Percentiles rank a stretch among this genome's conserved stretches.
Conservation (phyloP, 2,113 vertebrate genomes). For the Apistogramma diplotaenia region DNA sequence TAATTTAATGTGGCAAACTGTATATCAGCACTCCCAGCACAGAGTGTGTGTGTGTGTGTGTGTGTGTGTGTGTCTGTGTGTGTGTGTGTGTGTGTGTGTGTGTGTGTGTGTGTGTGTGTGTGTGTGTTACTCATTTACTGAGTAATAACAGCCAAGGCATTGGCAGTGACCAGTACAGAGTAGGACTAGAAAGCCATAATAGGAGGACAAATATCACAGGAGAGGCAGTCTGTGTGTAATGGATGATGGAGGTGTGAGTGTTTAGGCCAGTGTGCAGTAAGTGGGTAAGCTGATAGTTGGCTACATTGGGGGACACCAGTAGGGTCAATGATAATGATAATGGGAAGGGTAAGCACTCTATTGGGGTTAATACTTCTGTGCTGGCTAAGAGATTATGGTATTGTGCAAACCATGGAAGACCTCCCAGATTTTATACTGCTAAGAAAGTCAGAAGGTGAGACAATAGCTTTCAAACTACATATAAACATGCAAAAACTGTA, state of each 20-base stretch:
- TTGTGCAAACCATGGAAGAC: slow-evolving; percentile 42
- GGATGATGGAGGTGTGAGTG: slow-evolving; percentile 55
- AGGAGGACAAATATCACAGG: slow-evolving; percentile 54
- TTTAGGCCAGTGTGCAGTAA: slow-evolving; percentile 28
- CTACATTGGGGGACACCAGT: slow-evolving; percentile 43
- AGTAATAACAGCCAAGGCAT: slow-evolving; percentile 44
- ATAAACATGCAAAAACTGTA: background rate
- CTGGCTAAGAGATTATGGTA: slow-evolving; percentile 55
- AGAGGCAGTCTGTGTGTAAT: slow-evolving; percentile 46
- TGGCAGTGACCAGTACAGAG: slow-evolving; percentile 45
- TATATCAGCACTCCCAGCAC: background rate
- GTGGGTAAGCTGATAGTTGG: slow-evolving; percentile 41
- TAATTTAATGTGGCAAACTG: background rate
- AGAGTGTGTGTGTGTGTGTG: background rate
- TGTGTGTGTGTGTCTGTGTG: too few relatives aligned
- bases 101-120: background rate
- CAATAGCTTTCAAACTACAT: background rate
- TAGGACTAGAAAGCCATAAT: slow-evolving; percentile 52
- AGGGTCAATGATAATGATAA: slow-evolving; percentile 56
- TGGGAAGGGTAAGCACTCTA: slow-evolving; percentile 55
- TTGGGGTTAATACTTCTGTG: slow-evolving; percentile 68
- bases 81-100: background rate
- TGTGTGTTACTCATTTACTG: background rate
- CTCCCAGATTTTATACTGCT: background rate
- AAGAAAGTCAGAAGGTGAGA: background rate